Conservation (phyloP, 2,113 vertebrate species). For the Pangasianodon hypophthalmus region DNA sequence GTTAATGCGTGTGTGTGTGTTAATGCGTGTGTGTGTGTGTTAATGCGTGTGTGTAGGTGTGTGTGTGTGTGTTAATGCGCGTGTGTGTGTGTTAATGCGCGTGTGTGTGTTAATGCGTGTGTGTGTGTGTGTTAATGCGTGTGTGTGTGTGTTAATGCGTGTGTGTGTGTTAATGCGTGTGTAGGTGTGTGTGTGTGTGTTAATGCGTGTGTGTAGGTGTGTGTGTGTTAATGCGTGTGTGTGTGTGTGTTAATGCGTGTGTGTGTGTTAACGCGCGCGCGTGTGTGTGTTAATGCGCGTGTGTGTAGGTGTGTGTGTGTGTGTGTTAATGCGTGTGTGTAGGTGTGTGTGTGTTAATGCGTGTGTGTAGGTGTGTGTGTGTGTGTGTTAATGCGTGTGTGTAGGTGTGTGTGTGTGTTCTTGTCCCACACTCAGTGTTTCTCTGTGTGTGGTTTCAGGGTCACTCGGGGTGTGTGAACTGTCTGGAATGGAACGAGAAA, state of each 20-base stretch:
- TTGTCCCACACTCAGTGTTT: conserved; percentile 23
- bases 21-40: not conserved
- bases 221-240: not conserved
- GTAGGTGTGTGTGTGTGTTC: not conserved
- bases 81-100: not conserved
- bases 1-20: not conserved
- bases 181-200: too few species aligned
- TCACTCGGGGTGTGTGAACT: conserved; percentile 98
- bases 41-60: too few species aligned
- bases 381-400: too few species aligned
- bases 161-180: too few species aligned
- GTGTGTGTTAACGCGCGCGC: too few species aligned
- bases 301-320: not conserved
- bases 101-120: too few species aligned
- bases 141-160: not conserved
- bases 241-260: not conserved
- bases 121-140: not conserved
- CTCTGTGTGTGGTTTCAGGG: conserved; percentile 75
- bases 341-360: not conserved
- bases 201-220: too few species aligned
- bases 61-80: not conserved
- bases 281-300: not conserved
- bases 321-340: too few species aligned
- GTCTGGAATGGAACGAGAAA: conserved; percentile 97
- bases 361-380: too few species aligned